Base-by-base conservation (phyloP, 2,113 vertebrate species). In the Collichthys lucidus region DNA sequence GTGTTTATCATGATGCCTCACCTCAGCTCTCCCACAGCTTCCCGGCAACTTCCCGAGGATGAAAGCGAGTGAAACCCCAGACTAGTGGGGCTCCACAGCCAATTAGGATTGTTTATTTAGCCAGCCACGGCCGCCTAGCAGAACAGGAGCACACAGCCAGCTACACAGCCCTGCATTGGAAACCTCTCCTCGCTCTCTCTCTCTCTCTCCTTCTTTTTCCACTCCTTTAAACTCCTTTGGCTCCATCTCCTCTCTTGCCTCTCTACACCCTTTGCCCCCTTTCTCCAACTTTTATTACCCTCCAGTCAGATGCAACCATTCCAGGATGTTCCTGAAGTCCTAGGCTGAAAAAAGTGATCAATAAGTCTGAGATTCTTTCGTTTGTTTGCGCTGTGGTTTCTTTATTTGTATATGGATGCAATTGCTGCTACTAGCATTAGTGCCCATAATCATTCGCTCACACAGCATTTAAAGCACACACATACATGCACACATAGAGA, bases 101-200 rank as follows among this genome's bases (percentile, higher is more conserved):
- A 97, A 97, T 98, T 97, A 98, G 94, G 93, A 93, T 93, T 96
- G 95, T 96, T 96, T 95, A 96, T 95, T 96, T 93, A 96, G 89
- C 87, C 90, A 85, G 92, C 87, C 87, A 89, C 86, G 94, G 96
- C 95, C 88, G 91, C 91, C 88, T 75, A 88, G 90, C 91, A 92
- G 88, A 89, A 90, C 91, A 90, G 89, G 87, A 93, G 92, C 91
- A 79, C 88, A 91, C 84, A 93, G 95, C 96, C 93, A 92, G 94
- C 94, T 95, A 88, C 86, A 95, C 86, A 95, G 86, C 68, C 86
- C 85, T 84, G 82, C 95, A 92, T 67, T 94, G 86, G 94, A 94
- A 92, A 95, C 92, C 95, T 95, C 90, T 86, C 76, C 62, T 64
- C 78, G 35, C 93, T 93, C 84, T n/a, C 64, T 74, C 64, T n/a